Conservation (phyloP, 2,888 invertebrate genomes). For the Pardosa pseudoannulata region DNA sequence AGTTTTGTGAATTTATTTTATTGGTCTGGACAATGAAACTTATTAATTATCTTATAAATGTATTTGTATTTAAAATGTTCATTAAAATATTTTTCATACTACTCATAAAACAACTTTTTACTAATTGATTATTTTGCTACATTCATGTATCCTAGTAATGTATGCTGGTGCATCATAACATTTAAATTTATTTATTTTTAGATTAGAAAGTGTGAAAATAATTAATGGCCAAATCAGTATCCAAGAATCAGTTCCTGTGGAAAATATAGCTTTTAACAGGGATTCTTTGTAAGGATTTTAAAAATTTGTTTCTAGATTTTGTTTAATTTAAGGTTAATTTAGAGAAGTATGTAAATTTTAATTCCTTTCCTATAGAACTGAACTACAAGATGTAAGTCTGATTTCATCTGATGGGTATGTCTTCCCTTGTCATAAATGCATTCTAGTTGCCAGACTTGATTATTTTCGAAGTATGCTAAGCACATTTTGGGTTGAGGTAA, state of each 20-base stretch:
- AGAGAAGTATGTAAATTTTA: background rate
- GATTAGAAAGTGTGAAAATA: slow-evolving; percentile 75
- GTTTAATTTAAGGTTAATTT: too few species aligned
- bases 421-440: slow-evolving; percentile 86
- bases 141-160: too few species aligned
- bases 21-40: too few species aligned
- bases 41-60: too few species aligned
- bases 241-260: slow-evolving; percentile 75
- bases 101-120: too few species aligned
- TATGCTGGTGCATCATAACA: too few species aligned
- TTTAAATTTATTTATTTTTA: too few species aligned
- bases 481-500: slow-evolving; percentile 82
- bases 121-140: too few species aligned
- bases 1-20: too few species aligned
- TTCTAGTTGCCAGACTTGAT: slow-evolving; percentile 88
- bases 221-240: slow-evolving; percentile 66
- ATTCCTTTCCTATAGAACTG: slow-evolving; percentile 74
- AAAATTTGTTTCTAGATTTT: too few species aligned
- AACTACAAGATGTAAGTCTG: slow-evolving; percentile 83
- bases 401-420: slow-evolving; percentile 79
- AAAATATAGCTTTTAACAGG: slow-evolving; percentile 79
- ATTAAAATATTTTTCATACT: too few species aligned
- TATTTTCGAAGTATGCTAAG: slow-evolving; percentile 91
- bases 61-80: too few species aligned
- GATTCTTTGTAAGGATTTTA: slow-evolving; percentile 77